Base-by-base conservation (phyloP, 2,113 vertebrate species). In the Malurus elegans region DNA sequence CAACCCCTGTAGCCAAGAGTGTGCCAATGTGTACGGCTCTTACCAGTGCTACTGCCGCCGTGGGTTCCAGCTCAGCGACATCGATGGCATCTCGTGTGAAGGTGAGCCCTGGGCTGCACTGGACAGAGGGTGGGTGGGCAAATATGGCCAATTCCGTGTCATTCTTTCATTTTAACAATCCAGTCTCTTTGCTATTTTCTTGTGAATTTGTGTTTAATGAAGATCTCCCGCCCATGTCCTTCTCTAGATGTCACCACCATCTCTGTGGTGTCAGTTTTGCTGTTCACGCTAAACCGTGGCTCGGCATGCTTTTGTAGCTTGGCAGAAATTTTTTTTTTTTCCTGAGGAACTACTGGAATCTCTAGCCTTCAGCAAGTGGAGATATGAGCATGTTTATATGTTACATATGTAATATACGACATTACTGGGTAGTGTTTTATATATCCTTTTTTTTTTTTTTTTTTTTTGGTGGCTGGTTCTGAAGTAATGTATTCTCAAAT, bases 31-130 rank as follows among this genome's bases (percentile, higher is more conserved):
- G 38, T 99, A 99, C 0, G 99, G 99, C 56, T 99, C 99, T 66
- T 99, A 99, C 95, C 99, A 99, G 97, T 99, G 99, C 54, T 99
- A 99, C 78, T 99, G 99, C 92, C 99, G 99, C 74, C 98, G 99
- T 1, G 99, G 99, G 13, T 99, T 99, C 97, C 99, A 99, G 94
- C 99, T 99, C 60, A 99, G 99, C 12, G 99, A 99, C n/a, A 95
- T 98, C 10, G 99, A 99, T 18, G 99, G 99, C 29, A 96, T 98
- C 72, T 99, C 98, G 1, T 99, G 99, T 53, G 99, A 99, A 98
- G 99, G 99, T 99, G 96, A 97, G 97, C 57, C 20, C 25, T 10
- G 11, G 1, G 3, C 0, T 25, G 69, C 25, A 72, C 31, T 42
- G 86, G 29, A 17, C 18, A 26, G 9, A 44, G 18, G 8, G 6